Percentiles rank a stretch among this genome's conserved stretches.
Evolutionary conservation across 35 echinoderm and acorn worm genomes (phyloP).

Genomic region (Diadema setosum): DNA sequence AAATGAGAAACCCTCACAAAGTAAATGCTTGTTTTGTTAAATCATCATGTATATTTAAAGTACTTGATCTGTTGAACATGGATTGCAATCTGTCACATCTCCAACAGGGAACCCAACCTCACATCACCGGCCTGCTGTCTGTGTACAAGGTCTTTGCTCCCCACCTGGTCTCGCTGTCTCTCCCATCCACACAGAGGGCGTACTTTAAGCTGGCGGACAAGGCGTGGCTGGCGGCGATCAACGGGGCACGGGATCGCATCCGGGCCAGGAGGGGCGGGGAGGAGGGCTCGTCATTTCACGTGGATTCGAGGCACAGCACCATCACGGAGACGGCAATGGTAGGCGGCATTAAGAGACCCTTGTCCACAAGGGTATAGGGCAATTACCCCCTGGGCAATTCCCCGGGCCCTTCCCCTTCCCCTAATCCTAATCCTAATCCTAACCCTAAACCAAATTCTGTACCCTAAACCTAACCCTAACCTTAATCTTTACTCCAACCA

Average conservation of each 20-base stretch:
- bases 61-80: too few relatives aligned
- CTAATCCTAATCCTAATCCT: too few relatives aligned
- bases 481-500: too few relatives aligned
- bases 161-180: constrained; percentile 54
- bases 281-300: not conserved
- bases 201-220: constrained; percentile 63
- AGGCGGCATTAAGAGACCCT: too few relatives aligned
- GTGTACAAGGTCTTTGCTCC: constrained; percentile 89
- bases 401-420: too few relatives aligned
- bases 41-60: too few relatives aligned
- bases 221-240: constrained; percentile 53
- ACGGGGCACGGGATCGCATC: constrained; percentile 30
- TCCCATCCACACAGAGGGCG: constrained; percentile 59
- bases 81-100: too few relatives aligned
- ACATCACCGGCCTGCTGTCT: constrained; percentile 76
- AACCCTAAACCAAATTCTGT: too few relatives aligned
- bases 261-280: not conserved
- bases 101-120: constrained; percentile 77
- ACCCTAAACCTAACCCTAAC: too few relatives aligned
- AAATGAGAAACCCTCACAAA: not conserved
- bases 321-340: constrained; percentile 4
- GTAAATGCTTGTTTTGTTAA: too few relatives aligned
- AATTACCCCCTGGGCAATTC: too few relatives aligned
- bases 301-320: not conserved
- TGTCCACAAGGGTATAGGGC: too few relatives aligned